Base-by-base conservation (phyloP, 2,888 invertebrate species). In the Rambutsinella grinnellia region DNA sequence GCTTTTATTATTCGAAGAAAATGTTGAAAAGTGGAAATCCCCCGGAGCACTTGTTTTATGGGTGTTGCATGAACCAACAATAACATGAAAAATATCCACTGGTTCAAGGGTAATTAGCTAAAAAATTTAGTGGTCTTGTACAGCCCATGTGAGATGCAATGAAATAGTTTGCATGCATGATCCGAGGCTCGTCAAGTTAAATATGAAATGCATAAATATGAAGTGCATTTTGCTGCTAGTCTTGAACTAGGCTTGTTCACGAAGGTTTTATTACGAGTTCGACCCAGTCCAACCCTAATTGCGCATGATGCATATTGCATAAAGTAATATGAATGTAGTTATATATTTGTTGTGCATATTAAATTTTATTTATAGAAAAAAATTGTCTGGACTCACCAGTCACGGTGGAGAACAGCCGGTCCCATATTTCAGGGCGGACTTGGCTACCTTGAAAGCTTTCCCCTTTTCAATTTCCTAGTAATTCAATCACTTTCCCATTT, bases 91-190 rank as follows among this genome's bases (percentile, higher is more conserved):
- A 26, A 56, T 56, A 49, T 57, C 62, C 26, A 26, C 46, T 66
- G 44, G 62, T 67, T 75, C 67, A 75, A 67, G 47, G 74, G 67
- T 67, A 75, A 75, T 75, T 75, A 75, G 67, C 67, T 47, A 36
- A 56, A 56, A 56, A 27, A 56, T 56, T 27, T 24, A 56, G 56
- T 56, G 53, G 53, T 49, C n/a, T 36, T 36, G 13, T 36, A n/a
- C n/a, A n/a, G n/a, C n/a, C n/a, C n/a, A n/a, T n/a, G n/a, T n/a
- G n/a, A n/a, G n/a, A n/a, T n/a, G n/a, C n/a, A n/a, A n/a, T n/a
- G n/a, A n/a, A n/a, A n/a, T n/a, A n/a, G n/a, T n/a, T 49, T 5
- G 19, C 49, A 13, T 10, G 49, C 49, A 49, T 49, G 49, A 49
- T 19, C 5, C 15, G 49, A 49, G n/a, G 8, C 15, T n/a, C n/a